A percentile compares a stretch with the other conserved stretches of the same genome.
phyloP scores from a whole-genome alignment of 2,113 vertebrate genomes.

The Loxodonta africana region DNA sequence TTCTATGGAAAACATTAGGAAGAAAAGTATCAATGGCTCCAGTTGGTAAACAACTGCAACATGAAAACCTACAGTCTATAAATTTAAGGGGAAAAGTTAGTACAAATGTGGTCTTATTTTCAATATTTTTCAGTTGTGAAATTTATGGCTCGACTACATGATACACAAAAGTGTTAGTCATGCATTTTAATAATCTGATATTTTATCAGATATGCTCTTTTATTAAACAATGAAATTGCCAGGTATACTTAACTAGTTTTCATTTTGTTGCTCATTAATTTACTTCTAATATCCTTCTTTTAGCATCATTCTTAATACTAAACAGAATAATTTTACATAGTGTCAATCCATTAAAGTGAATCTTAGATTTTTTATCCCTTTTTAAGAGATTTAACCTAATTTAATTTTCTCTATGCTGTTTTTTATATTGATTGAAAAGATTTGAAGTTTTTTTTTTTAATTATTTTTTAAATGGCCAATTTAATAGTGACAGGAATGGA shows the following conservation, averaged over 20 bases:
- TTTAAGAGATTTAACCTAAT: constrained; percentile 41
- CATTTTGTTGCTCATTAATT: constrained; percentile 31
- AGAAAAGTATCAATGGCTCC: not conserved
- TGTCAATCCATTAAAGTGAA: constrained; percentile 27
- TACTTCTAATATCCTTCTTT: constrained; percentile 49
- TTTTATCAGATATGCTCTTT: not conserved
- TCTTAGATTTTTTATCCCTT: constrained; percentile 51
- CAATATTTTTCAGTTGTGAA: constrained; percentile 42
- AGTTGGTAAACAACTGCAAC: constrained; percentile 26
- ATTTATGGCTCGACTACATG: constrained; percentile 14
- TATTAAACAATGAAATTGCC: constrained; percentile 35
- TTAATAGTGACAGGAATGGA: constrained; percentile 62
- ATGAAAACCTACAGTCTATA: not conserved
- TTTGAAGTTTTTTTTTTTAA: constrained; percentile 60
- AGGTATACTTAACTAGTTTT: constrained; percentile 37
- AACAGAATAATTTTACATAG: constrained; percentile 49
- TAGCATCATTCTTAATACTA: constrained; percentile 27
- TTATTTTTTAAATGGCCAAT: constrained; percentile 75
- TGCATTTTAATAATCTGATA: constrained; percentile 62
- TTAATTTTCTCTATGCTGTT: constrained; percentile 55
- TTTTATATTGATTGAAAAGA: constrained; percentile 61
- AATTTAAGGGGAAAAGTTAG: constrained; percentile 32
- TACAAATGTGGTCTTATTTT: not conserved
- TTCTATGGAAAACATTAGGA: constrained; percentile 26
- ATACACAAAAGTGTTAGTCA: not conserved